Base-by-base conservation (phyloP, 2,888 invertebrate genomes). In the Rhagonycha lutea region DNA sequence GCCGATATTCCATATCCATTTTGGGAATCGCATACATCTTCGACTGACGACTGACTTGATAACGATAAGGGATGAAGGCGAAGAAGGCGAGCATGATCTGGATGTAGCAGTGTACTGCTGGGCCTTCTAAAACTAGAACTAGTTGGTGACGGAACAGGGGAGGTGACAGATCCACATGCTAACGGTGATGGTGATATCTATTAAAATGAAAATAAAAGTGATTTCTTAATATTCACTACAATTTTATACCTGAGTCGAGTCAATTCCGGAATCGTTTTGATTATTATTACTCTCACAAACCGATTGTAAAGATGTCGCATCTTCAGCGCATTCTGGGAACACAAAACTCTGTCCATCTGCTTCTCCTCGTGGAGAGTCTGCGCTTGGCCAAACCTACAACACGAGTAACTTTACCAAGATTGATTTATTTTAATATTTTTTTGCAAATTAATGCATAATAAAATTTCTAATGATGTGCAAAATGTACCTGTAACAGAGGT, bases 311-410 rank as follows among this genome's bases (percentile, higher is more conserved):
- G 86, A 86, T 18, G 84, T 83, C 28, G 85, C 86, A 77, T 87
- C 87, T 80, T 87, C 88, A 12, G 86, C 85, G 79, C 87, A 87
- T 23, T 83, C 90, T 61, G 92, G 92, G 83, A 93, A 93, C 70
- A 93, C 89, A 85, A 93, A 93, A 79, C 92, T 92, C 84, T 92
- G 92, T 3, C 92, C 92, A 81, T 92, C 92, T 32, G 91, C 91
- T 82, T 92, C 92, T 80, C 92, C 92, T 71, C 92, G 89, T 12
- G 93, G 93, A 18, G 93, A 93, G 83, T 93, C 93, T 85, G 90
- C 89, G 88, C 92, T 93, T 62, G 93, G 93, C 93, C 93, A 93
- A 82, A 93, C 92, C 88, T 93, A 85, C 61, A 81, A 71, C 70
- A 72, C 72, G 62, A 72, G 70, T 47, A 76, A 69, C 63, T 69